These are phyloP conservation scores for Episyrphus balteatus DNA, from an alignment of 1,140 invertebrate genomes.

Conservation along the genomic window DNA sequence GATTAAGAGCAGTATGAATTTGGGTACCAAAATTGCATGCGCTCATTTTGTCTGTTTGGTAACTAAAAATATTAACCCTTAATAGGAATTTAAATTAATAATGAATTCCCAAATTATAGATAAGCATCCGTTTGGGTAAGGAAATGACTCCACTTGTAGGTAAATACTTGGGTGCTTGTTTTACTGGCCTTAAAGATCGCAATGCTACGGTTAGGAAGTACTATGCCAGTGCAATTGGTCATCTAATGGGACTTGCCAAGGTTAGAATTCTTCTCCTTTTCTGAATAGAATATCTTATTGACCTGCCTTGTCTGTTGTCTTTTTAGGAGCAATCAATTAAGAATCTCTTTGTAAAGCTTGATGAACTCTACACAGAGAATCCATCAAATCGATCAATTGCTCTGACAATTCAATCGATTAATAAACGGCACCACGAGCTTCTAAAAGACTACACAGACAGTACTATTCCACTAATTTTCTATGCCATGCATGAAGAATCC, in stretches of 20 bases:
- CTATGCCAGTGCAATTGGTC: slow-evolving; percentile 70
- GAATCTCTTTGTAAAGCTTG: slow-evolving; percentile 71
- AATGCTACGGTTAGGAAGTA: slow-evolving; percentile 73
- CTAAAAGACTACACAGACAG: slow-evolving; percentile 67
- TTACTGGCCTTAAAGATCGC: slow-evolving; percentile 71
- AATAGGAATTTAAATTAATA: neutral
- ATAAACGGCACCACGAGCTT: slow-evolving; percentile 70
- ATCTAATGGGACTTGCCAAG: slow-evolving; percentile 78
- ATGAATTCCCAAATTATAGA: slow-evolving; percentile 21
- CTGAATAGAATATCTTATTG: neutral
- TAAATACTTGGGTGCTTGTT: slow-evolving; percentile 65
- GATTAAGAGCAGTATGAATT: slow-evolving; percentile 63
- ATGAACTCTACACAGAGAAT: slow-evolving; percentile 68
- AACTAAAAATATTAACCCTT: slow-evolving; percentile 29
- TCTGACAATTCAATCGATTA: slow-evolving; percentile 67
- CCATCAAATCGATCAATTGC: slow-evolving; percentile 61
- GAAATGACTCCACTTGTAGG: slow-evolving; percentile 48
- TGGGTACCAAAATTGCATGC: slow-evolving; percentile 76
- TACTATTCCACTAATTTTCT: slow-evolving; percentile 72
- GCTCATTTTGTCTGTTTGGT: slow-evolving; percentile 73
- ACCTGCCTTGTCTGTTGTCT: neutral
- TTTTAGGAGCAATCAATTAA: slow-evolving; percentile 62
- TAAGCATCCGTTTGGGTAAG: slow-evolving; percentile 37
- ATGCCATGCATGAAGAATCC: slow-evolving; percentile 78
- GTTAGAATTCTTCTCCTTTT: slow-evolving; percentile 15